Percentiles rank a stretch among this genome's conserved stretches.
Evolutionary conservation across 2,797 vertebrate species (phyloP).

Genomic region (Anguilla obscura): DNA sequence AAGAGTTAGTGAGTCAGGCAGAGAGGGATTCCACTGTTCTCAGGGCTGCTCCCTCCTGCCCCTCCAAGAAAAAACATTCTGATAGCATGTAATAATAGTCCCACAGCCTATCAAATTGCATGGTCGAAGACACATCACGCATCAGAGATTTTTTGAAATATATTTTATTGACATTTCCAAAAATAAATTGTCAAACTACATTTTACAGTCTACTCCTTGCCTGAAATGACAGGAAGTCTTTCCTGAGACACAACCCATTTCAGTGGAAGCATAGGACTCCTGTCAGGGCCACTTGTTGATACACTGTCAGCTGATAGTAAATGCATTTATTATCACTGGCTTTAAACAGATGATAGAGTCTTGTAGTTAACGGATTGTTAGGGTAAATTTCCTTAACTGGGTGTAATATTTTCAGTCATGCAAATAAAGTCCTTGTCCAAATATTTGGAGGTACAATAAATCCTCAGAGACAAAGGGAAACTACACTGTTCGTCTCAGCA

Average conservation of each 20-base stretch:
- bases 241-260: slow-evolving; percentile 7
- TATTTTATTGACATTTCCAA: slow-evolving; percentile 17
- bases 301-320: neutral
- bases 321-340: slow-evolving; percentile 1
- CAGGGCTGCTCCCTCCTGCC: neutral
- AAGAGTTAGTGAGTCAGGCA: neutral
- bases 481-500: neutral
- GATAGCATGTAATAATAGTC: neutral
- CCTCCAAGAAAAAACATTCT: neutral
- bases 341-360: neutral
- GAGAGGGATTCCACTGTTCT: neutral
- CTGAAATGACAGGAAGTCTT: neutral
- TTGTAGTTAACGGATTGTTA: neutral
- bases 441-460: neutral
- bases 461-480: slow-evolving; percentile 1
- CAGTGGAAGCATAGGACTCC: neutral
- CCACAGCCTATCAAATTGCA: neutral
- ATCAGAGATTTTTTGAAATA: neutral
- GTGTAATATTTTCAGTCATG: neutral
- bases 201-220: neutral
- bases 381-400: neutral
- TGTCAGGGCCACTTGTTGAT: neutral
- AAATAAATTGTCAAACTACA: neutral
- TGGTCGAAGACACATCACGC: slow-evolving; percentile 18
- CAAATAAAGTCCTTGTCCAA: neutral